A percentile compares a stretch with the other conserved stretches of the same genome.
These are phyloP conservation scores for Callopanchax toddi DNA, from an alignment of 2,113 vertebrate species.

Conservation along the genomic window DNA sequence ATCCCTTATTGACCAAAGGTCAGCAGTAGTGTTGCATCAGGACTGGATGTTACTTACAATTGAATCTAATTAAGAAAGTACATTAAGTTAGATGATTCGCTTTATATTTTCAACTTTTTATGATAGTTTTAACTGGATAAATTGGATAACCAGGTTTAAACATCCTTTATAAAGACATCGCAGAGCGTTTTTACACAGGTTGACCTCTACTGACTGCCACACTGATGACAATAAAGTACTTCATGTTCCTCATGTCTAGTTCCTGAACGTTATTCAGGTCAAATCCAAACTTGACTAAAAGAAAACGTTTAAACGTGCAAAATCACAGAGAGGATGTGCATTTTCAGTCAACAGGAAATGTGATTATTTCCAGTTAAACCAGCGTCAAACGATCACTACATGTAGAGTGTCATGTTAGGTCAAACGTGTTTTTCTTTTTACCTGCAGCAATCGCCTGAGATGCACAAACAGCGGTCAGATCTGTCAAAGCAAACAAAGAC, in stretches of 20 bases:
- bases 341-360: not conserved
- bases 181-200: not conserved
- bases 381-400: not conserved
- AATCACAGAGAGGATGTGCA: not conserved
- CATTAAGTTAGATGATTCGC: no score
- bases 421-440: not conserved
- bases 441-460: slow-evolving; percentile 24
- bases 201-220: slow-evolving; percentile 21
- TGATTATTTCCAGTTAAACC: not conserved
- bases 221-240: slow-evolving; percentile 37
- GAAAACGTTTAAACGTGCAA: not conserved
- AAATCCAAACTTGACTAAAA: not conserved
- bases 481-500: slow-evolving; percentile 37
- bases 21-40: no score
- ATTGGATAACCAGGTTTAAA: no score
- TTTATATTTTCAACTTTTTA: no score
- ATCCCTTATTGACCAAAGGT: no score
- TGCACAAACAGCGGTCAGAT: slow-evolving; percentile 36
- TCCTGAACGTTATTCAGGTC: slow-evolving; percentile 25
- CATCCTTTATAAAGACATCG: no score
- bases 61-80: no score
- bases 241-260: slow-evolving; percentile 56
- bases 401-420: not conserved
- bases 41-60: no score
- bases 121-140: no score